Evolutionary conservation across 1,140 invertebrate species (phyloP), one percentile per base, ranked within the genome.

Genomic region (Drosophila gunungcola): DNA sequence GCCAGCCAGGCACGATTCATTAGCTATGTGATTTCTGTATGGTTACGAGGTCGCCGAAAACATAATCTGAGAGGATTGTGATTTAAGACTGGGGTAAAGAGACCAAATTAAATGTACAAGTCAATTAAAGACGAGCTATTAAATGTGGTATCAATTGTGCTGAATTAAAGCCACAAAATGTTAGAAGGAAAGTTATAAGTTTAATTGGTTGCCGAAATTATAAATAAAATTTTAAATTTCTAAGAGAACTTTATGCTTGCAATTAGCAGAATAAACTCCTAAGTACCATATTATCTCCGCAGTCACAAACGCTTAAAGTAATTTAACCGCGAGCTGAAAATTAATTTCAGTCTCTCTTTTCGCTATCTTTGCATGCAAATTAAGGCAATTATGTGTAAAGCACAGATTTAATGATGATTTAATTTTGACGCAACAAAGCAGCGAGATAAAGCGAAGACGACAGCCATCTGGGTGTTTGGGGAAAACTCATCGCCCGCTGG

Each of bases 371-470:
- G 46, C 84, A 89, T 89, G 85, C 77, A 89, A 90, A 89, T 89
- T 89, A 68, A 80, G 79, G 85, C 77, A 89, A 89, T 89, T 90
- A 90, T 84, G 85, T 80, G 85, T 72, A 78, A 84, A 89, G 68
- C 75, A 73, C 58, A 77, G 65, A 76, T 80, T 83, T 83, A 90
- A 89, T 84, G 85, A 90, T 89, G 77, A 90, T 84, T 85, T 89
- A 90, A 89, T 88, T 88, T 88, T 54, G 58, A 64, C 58, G 54
- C 62, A 85, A 61, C 60, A 69, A 64, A 70, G 52, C 32, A 57
- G 67, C 27, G 27, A 56, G 54, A 41, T 51, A 55, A 46, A 70
- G 49, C 25, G 49, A 54, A 36, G 48, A 53, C 25, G 57, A 49
- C 39, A 12, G 48, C 27, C 27, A 16, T 21, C 46, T 29, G 25